Percentiles rank a stretch among this genome's conserved stretches.
phyloP scores from a whole-genome alignment of 2,113 vertebrate species.

The Semnopithecus entellus region DNA sequence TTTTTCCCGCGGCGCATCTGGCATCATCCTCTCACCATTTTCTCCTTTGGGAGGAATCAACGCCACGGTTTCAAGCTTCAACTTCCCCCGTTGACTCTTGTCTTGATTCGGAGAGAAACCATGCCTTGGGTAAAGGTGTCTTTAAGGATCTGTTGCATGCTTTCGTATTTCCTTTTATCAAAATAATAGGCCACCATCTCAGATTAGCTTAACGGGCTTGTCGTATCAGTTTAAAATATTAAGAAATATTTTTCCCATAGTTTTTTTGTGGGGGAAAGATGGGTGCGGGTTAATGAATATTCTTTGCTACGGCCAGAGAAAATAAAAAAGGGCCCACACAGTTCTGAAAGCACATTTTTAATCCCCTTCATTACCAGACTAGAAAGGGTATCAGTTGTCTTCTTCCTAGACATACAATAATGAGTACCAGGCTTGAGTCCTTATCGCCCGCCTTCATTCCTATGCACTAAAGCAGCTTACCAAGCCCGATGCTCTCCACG shows the following conservation, averaged over 20 bases:
- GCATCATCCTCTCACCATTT: neutral
- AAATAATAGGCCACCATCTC: constrained; percentile 1
- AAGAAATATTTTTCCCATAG: neutral
- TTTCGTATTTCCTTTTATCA: neutral
- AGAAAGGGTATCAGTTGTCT: constrained; percentile 38
- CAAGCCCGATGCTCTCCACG: neutral
- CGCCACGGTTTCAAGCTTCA: neutral
- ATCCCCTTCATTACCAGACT: constrained; percentile 50
- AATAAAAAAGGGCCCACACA: neutral
- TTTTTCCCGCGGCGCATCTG: rapidly evolving
- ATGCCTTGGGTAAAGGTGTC: neutral
- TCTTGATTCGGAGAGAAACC: neutral
- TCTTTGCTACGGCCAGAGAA: neutral
- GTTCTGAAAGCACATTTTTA: constrained; percentile 17
- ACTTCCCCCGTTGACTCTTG: neutral
- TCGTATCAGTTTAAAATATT: neutral
- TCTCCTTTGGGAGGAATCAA: neutral
- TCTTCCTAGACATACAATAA: neutral
- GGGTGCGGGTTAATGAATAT: neutral
- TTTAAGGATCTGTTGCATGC: neutral
- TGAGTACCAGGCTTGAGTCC: neutral
- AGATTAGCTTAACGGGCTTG: neutral
- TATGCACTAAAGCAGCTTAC: neutral
- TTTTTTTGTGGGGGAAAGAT: neutral
- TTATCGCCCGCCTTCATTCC: constrained; percentile 9